Base-by-base conservation (phyloP, 92 coral and sea anemone genomes). In the Pocillopora grandis region DNA sequence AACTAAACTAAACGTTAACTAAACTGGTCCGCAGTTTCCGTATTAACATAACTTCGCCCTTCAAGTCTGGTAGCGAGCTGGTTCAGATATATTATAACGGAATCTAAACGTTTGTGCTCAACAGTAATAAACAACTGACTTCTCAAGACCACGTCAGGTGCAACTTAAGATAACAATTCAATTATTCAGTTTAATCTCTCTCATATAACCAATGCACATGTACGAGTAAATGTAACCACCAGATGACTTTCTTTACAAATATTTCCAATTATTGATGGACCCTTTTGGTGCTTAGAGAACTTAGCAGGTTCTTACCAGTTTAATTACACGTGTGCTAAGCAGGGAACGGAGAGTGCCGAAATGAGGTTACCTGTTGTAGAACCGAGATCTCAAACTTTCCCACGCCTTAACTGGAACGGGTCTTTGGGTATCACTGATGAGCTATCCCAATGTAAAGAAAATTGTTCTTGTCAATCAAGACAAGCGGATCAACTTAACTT, bases 191-290 rank as follows among this genome's bases (percentile, higher is more conserved):
- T 12, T 57, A 71, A 17, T 66, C 35, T 19, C 58, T 35, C 68
- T 62, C 76, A 68, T 36, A 60, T 58, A 21, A 23, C 19, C 62
- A 35, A 80, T 27, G 85, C 85, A 70, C 85, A 36, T 81, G 85
- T 60, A 42, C 6, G n/a, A 23, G 58, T 27, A 19, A 81, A 71
- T 71, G 10, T 59, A 58, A 15, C 77, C 85, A 81, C 85, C 85
- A 59, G 85, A 70, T 70, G 23, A 58, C 70, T 42, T 75, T 66
- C 66, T 21, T 14, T 37, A 55, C 42, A 15, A 10, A 20, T 13
- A n/a, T 81, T 21, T 21, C 4, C 36, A 58, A 52, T n/a, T n/a
- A 14, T 63, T 9, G 13, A 20, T 9, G 59, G 15, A 20, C 60
- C 9, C 56, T 71, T 58, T 81, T 35, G 18, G 16, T 33, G 37